These are phyloP conservation scores for Sardinella longiceps DNA, from an alignment of 2,797 vertebrate species.

Conservation along the genomic window DNA sequence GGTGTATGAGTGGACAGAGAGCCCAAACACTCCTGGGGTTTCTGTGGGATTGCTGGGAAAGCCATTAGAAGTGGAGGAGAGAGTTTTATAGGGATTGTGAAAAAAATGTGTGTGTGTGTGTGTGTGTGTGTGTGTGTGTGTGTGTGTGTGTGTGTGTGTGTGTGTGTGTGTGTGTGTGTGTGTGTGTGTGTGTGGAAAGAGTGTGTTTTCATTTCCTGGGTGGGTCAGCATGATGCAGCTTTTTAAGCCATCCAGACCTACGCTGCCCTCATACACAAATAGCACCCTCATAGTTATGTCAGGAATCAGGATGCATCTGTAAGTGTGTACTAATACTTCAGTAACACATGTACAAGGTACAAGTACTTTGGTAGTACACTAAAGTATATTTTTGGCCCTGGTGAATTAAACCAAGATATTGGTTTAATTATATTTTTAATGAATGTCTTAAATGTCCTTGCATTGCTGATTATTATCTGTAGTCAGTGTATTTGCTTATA, in stretches of 20 bases:
- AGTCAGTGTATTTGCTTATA: background rate
- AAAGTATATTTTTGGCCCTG: too few relatives aligned
- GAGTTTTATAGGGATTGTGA: background rate
- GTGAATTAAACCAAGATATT: too few relatives aligned
- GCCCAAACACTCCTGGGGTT: background rate
- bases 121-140: background rate
- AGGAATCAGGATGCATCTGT: background rate
- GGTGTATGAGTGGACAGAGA: background rate
- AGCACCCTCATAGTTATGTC: background rate
- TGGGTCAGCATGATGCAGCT: background rate
- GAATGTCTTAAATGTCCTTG: background rate
- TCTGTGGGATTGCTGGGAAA: background rate
- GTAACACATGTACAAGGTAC: too few relatives aligned
- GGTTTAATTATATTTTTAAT: too few relatives aligned
- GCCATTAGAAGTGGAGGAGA: background rate
- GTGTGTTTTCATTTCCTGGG: background rate
- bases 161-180: background rate
- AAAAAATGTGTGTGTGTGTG: background rate
- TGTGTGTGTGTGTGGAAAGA: background rate
- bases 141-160: background rate
- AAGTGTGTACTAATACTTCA: too few relatives aligned
- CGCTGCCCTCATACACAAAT: background rate
- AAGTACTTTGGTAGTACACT: too few relatives aligned
- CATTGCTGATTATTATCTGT: background rate
- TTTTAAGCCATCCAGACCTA: too few relatives aligned